Base-by-base conservation (phyloP, 2,113 vertebrate species). In the Ptilorrhoa leucosticta region DNA sequence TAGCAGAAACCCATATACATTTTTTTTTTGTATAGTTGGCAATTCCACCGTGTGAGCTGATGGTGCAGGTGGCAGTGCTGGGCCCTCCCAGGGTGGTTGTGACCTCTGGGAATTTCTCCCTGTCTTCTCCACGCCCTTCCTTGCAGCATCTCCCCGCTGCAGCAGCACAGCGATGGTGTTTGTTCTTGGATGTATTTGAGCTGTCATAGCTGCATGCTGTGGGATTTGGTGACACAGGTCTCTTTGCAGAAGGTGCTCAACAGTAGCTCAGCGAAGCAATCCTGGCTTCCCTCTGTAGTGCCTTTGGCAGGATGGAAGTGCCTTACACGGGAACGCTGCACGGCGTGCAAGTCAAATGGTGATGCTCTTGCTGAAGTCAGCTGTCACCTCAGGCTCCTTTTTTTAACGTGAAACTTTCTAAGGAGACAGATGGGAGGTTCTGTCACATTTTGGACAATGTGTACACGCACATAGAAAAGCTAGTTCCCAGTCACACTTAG, bases 321-420 rank as follows among this genome's bases (percentile, higher is more conserved):
- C 30, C 33, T 35, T 6, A 23, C 18, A 4, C 63, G 51, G 28
- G 44, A 72, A 39, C 1, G 19, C 76, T 60, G 56, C 27, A 14
- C 0, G 1, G n/a, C 28, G 40, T 0, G 0, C 47, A 48, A 63
- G 33, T 56, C 75, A 54, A 54, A 45, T 0, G 6, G 21, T 4
- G 37, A 15, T 23, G 66, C 19, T 71, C 42, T 60, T 92, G 64
- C 85, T 83, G 44, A 69, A 77, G 50, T 57, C 45, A 87, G 33
- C 75, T 91, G 89, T 64, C 65, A 65, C 64, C 83, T 13, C 12
- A 37, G 66, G 39, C 47, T 79, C 87, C 39, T 53, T 65, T 83
- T 78, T 81, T 70, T 20, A 77, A 44, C 24, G 37, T 40, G 30
- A 85, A 70, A 70, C 27, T 70, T 73, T 15, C 61, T 63, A 40